A percentile compares a stretch with the other conserved stretches of the same genome.
Conservation (phyloP, 2,113 vertebrate genomes). For the Anseranas semipalmata region DNA sequence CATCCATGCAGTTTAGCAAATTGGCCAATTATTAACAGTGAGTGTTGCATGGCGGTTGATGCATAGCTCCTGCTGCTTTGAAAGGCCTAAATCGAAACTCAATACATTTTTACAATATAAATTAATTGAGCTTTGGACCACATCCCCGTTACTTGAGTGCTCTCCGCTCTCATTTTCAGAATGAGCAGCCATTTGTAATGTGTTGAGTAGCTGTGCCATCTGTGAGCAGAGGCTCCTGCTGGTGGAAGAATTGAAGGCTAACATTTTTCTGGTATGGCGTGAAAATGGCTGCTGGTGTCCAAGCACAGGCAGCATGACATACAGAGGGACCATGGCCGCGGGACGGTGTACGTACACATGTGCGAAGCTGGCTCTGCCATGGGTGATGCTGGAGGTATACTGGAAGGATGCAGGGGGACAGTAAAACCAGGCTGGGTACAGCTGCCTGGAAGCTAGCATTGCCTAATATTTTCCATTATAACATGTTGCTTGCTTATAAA, state of each 20-base stretch:
- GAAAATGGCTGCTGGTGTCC: not conserved
- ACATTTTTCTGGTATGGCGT: not conserved
- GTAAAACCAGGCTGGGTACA: not conserved
- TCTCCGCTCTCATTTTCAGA: not conserved
- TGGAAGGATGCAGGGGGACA: not conserved
- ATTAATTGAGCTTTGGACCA: slow-evolving; percentile 49
- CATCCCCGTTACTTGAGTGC: not conserved
- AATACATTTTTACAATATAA: slow-evolving; percentile 50
- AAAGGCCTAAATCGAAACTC: slow-evolving; percentile 45
- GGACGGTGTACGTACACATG: fast-evolving
- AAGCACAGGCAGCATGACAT: not conserved
- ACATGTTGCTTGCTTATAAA: not conserved
- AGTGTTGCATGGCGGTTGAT: not conserved
- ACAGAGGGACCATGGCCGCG: fast-evolving
- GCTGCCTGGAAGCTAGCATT: not conserved
- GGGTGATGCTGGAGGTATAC: not conserved
- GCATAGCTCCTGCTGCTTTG: slow-evolving; percentile 53
- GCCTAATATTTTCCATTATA: not conserved
- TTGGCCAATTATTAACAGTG: slow-evolving; percentile 64
- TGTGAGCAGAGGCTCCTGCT: not conserved
- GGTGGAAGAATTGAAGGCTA: not conserved
- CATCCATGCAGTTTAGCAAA: slow-evolving; percentile 61
- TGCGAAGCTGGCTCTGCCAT: not conserved
- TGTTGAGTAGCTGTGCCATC: not conserved
- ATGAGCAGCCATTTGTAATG: not conserved